Evolutionary conservation across 2,888 invertebrate genomes (phyloP).

Genomic region (Eupithecia vulgata): DNA sequence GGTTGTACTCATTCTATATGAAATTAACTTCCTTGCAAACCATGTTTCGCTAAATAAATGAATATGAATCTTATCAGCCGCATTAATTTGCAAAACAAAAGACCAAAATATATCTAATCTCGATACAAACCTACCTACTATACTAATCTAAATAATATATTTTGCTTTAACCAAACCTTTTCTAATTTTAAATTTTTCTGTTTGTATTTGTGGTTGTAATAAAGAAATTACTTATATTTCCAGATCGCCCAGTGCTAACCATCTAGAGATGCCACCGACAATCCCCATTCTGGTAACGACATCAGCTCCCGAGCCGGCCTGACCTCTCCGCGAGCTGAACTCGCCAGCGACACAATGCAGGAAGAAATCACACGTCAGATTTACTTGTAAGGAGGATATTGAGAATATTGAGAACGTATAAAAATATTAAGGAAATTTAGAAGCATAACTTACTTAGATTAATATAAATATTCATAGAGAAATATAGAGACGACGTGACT

Average conservation of each 20-base stretch:
- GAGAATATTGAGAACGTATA: conserved; percentile 34
- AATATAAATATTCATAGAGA: no score
- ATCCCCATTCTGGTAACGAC: conserved; percentile 79
- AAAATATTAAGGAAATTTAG: background rate
- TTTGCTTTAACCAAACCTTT: background rate
- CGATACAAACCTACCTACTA: background rate
- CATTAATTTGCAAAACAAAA: background rate
- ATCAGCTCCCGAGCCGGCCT: conserved; percentile 67
- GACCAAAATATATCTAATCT: background rate
- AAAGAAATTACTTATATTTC: conserved; percentile 24
- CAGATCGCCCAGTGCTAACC: conserved; percentile 73
- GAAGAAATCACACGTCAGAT: conserved; percentile 45
- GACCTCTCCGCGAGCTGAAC: conserved; percentile 53
- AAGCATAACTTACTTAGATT: background rate
- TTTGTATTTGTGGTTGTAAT: background rate
- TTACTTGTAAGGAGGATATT: conserved; percentile 35
- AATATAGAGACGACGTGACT: background rate
- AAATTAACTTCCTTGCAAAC: no score
- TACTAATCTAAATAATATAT: background rate
- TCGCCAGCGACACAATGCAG: conserved; percentile 24
- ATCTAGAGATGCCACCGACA: conserved; percentile 59
- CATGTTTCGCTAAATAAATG: no score
- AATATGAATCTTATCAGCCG: background rate
- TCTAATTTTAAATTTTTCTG: background rate
- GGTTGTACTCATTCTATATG: no score